Percentiles rank a stretch among this genome's conserved stretches.
Evolutionary conservation across 2,888 invertebrate species (phyloP).

Genomic region (Carabus problematicus): DNA sequence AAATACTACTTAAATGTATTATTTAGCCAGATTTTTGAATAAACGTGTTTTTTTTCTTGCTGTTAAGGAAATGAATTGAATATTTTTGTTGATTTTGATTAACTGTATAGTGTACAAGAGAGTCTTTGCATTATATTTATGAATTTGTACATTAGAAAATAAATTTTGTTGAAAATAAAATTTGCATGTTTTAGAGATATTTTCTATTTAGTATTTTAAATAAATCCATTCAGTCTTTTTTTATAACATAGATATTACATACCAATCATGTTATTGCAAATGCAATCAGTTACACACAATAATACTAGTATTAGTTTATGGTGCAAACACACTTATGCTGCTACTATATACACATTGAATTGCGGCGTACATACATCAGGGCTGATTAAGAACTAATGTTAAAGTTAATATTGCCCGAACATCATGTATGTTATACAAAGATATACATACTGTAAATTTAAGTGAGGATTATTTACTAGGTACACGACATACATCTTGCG

Average conservation of each 20-base stretch:
- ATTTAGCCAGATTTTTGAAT: too few relatives aligned
- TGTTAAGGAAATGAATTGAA: too few relatives aligned
- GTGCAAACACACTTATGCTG: conserved; percentile 58
- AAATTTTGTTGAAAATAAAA: conserved; percentile 17
- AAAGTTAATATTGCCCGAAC: conserved; percentile 41
- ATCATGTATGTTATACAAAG: conserved; percentile 38
- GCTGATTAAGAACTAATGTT: conserved; percentile 39
- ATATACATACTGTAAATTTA: conserved; percentile 22
- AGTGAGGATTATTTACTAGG: conserved; percentile 15
- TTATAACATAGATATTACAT: conserved; percentile 62
- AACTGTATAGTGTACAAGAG: too few relatives aligned
- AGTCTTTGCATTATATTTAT: too few relatives aligned
- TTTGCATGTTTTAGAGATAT: conserved; percentile 39
- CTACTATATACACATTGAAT: conserved; percentile 52
- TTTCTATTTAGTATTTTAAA: conserved; percentile 60
- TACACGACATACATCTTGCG: conserved; percentile 2
- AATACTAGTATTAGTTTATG: conserved; percentile 61
- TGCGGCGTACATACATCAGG: conserved; percentile 53
- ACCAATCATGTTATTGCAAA: conserved; percentile 62
- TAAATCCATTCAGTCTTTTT: conserved; percentile 63
- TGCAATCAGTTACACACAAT: conserved; percentile 61
- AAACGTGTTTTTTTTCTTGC: too few relatives aligned
- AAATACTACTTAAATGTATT: too few relatives aligned
- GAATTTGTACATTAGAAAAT: conserved; percentile 3
- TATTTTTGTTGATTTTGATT: too few relatives aligned